Evolutionary conservation across 1,140 invertebrate genomes (phyloP), one percentile per base, ranked within the genome.

Genomic region (Rhopalosiphum maidis): DNA sequence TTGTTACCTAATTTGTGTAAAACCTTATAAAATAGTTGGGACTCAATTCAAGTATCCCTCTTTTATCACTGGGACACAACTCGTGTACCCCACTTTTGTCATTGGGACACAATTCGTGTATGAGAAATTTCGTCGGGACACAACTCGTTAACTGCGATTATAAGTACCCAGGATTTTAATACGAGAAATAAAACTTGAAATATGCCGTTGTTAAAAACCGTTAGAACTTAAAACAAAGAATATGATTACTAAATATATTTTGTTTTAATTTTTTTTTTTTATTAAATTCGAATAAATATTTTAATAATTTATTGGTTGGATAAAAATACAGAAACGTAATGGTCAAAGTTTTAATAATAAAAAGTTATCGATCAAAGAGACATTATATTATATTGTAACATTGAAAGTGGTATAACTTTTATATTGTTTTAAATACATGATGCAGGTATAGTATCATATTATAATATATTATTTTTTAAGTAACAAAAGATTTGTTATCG

Each of bases 271-370:
- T 60, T 30, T n/a, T 30, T 68, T 68, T 48, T 51, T 18, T 51
- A 41, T 51, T 51, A 2, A 77, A 77, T 77, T 35, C n/a, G 0
- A n/a, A 77, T 77, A 77, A 77, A n/a, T 18, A n/a, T n/a, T 77
- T 77, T 21, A 60, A 9, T n/a, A 77, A 77, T 77, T 77, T n/a
- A 77, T 77, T 6, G 60, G 15, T 15, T 1, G 11, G 15, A 18
- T 18, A n/a, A 77, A 77, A 77, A 18, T n/a, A 77, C 11, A 68
- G 30, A 77, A 77, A 77, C 18, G 3, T 15, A n/a, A 77, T n/a
- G 60, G 85, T 86, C 48, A 51, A 54, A 22, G n/a, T 88, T 87
- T 88, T 35, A 88, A 88, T 88, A 51, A 35, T 41, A 51, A 88
- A 35, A 88, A 88, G 1, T 23, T 23, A n/a, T 89, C n/a, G 8